Conservation (phyloP, 1,140 invertebrate species). For the Zaprionus nigranus region DNA sequence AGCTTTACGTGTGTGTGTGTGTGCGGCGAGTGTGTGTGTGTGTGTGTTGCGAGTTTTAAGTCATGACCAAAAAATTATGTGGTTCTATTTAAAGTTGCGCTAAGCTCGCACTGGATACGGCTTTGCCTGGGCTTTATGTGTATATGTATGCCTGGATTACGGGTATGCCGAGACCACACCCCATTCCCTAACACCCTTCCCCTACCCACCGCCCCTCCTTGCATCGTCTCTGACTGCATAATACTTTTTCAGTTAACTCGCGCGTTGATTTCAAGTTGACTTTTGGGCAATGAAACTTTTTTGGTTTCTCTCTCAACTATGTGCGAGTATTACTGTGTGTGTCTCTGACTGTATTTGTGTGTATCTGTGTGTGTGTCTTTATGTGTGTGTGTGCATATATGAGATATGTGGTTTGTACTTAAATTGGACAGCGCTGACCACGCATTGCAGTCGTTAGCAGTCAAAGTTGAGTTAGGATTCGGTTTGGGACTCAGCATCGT, state of each 20-base stretch:
- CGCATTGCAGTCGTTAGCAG: constrained; percentile 39
- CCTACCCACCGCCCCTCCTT: not conserved
- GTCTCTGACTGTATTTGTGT: not conserved
- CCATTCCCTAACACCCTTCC: not conserved
- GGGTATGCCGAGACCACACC: not conserved
- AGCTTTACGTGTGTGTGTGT: not conserved
- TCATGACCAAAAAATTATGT: constrained; percentile 79
- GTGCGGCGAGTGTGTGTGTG: constrained; percentile 4
- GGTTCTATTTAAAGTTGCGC: constrained; percentile 76
- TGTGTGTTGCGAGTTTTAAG: constrained; percentile 45
- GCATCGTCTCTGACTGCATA: constrained; percentile 34
- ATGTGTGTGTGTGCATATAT: constrained; percentile 36
- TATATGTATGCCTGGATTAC: constrained; percentile 10
- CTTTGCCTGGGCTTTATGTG: constrained; percentile 5
- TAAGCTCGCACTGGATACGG: constrained; percentile 38
- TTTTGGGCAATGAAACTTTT: constrained; percentile 65
- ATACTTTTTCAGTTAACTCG: constrained; percentile 81
- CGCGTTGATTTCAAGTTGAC: constrained; percentile 57
- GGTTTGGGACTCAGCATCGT: constrained; percentile 9
- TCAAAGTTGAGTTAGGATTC: constrained; percentile 34
- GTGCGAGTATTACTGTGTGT: not conserved
- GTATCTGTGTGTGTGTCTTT: constrained; percentile 23
- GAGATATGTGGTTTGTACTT: constrained; percentile 49
- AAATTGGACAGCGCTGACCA: constrained; percentile 52
- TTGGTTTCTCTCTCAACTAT: constrained; percentile 3